Evolutionary conservation across 2,113 vertebrate species (phyloP).

Genomic region (Sinocyclocheilus grahami): DNA sequence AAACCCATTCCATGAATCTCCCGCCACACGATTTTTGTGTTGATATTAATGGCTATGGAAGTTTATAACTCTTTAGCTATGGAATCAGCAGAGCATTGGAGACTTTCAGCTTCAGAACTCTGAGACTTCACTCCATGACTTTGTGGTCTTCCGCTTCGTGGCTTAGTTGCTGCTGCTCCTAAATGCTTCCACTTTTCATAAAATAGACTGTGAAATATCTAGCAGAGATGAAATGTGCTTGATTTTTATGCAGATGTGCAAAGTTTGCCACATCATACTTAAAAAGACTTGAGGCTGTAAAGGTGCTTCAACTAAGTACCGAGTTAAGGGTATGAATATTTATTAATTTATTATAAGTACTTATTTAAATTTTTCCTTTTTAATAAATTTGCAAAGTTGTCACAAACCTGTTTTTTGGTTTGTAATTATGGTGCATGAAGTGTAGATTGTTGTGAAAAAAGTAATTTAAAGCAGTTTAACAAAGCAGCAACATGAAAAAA

Average conservation of each 20-base stretch:
- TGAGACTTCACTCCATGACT: background rate
- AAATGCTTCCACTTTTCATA: background rate
- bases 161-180: background rate
- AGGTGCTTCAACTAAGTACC: too few species aligned
- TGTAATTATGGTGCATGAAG: background rate
- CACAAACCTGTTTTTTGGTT: background rate
- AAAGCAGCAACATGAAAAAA: background rate
- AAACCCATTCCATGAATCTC: too few species aligned
- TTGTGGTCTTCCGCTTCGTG: too few species aligned
- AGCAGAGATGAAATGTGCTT: background rate
- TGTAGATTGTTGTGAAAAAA: background rate
- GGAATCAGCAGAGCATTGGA: too few species aligned
- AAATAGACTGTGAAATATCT: background rate
- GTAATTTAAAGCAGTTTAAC: background rate
- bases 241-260: background rate
- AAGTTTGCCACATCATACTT: background rate
- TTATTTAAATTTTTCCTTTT: background rate
- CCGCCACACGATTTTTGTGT: too few species aligned
- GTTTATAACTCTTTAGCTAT: background rate
- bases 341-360: too few species aligned
- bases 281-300: background rate
- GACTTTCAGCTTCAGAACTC: background rate
- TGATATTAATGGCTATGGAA: too few species aligned
- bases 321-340: background rate
- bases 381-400: background rate